These are phyloP conservation scores for Coturnix japonica DNA, from an alignment of 2,113 vertebrate species.

Conservation along the genomic window DNA sequence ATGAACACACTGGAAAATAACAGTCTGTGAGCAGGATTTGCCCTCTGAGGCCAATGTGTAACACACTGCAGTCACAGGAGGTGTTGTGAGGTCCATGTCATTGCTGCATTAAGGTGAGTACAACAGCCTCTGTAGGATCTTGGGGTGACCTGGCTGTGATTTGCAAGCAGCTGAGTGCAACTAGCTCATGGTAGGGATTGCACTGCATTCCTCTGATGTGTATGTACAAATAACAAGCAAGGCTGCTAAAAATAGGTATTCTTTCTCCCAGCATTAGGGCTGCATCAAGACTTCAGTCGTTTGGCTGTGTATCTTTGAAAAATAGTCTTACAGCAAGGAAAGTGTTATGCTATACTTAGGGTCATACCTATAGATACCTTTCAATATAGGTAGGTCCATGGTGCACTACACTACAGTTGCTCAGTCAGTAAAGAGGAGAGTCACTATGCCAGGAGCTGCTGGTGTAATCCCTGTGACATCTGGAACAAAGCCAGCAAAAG, in stretches of 20 bases:
- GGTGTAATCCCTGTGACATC: rapidly evolving
- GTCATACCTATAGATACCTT: neutral
- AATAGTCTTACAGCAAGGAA: neutral
- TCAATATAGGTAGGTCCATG: neutral
- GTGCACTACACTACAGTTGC: neutral
- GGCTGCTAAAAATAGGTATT: neutral
- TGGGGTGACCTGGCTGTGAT: rapidly evolving
- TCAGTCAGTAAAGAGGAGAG: neutral
- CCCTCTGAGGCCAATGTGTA: neutral
- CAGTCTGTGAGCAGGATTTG: neutral
- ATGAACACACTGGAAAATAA: too few relatives aligned
- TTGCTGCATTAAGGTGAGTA: neutral
- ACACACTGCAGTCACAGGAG: neutral
- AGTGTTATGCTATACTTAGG: neutral
- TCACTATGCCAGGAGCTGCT: neutral
- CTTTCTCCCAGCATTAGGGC: neutral
- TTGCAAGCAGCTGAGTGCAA: neutral
- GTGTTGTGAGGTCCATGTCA: neutral
- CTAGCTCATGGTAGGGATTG: rapidly evolving
- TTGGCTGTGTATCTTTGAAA: neutral
- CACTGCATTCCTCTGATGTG: rapidly evolving
- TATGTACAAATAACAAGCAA: neutral
- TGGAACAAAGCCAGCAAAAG: neutral
- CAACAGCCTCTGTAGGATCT: neutral
- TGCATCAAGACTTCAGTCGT: neutral